Evolutionary conservation across 64 coral and sea anemone species (phyloP).

Genomic region (Montipora efflorescens): DNA sequence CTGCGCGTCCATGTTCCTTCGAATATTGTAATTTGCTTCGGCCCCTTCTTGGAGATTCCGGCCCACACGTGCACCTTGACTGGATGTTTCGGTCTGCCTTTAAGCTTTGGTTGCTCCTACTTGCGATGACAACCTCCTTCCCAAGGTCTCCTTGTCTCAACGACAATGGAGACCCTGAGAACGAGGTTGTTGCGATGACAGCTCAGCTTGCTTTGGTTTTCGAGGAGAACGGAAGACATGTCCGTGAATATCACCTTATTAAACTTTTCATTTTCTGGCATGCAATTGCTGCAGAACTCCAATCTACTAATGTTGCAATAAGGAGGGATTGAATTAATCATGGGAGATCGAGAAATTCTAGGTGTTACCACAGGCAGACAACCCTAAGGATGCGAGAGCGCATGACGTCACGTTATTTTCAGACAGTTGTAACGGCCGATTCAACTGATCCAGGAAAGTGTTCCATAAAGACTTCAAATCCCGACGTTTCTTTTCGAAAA

Average conservation of each 20-base stretch:
- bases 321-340: too few species aligned
- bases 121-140: neutral
- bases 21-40: neutral
- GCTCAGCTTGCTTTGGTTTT: constrained; percentile 2
- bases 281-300: neutral
- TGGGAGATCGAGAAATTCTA: too few species aligned
- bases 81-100: constrained; percentile 1
- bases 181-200: neutral
- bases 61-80: neutral
- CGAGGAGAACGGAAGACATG: neutral
- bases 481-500: too few species aligned
- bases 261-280: neutral
- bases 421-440: too few species aligned
- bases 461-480: too few species aligned
- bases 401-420: too few species aligned
- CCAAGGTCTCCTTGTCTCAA: too few species aligned
- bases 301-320: too few species aligned
- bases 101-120: neutral
- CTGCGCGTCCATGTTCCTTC: neutral
- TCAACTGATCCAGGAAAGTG: too few species aligned
- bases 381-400: too few species aligned
- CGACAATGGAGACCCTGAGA: too few species aligned
- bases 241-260: neutral
- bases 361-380: too few species aligned
- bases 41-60: neutral